Percentiles rank a stretch among this genome's conserved stretches.
These are phyloP conservation scores for Notothenia coriiceps DNA, from an alignment of 2,113 vertebrate species.

Conservation along the genomic window DNA sequence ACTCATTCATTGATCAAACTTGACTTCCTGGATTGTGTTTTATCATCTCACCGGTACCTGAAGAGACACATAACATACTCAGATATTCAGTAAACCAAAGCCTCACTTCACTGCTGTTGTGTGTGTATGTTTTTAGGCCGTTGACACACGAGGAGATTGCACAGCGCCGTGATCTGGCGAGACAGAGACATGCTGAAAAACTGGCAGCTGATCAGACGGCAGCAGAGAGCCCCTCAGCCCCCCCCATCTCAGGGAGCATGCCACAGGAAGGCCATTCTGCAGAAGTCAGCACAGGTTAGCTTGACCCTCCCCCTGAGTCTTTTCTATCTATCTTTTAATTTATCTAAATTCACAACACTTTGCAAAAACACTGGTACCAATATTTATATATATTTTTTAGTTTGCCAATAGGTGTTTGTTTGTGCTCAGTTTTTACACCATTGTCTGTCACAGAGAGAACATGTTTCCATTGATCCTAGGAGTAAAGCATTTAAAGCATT, in stretches of 20 bases:
- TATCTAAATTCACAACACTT: no score
- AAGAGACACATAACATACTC: not conserved
- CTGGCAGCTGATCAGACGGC: constrained; percentile 77
- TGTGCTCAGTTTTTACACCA: not conserved
- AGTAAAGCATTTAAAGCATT: not conserved
- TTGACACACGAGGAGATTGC: constrained; percentile 92
- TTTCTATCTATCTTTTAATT: not conserved
- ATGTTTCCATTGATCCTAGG: no score
- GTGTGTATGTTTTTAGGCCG: constrained; percentile 79
- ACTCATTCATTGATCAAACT: no score
- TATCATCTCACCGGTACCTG: not conserved
- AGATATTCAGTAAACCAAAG: not conserved
- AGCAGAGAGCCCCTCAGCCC: constrained; percentile 59
- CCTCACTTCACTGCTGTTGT: not conserved
- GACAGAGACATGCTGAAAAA: constrained; percentile 89
- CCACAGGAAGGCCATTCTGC: constrained; percentile 32
- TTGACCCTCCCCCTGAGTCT: not conserved
- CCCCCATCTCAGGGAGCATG: constrained; percentile 17
- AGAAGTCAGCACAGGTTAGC: constrained; percentile 76
- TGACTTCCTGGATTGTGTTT: not conserved
- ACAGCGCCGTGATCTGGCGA: constrained; percentile 87
- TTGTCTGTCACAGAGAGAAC: not conserved
- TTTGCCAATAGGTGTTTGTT: not conserved
- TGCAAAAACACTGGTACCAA: no score
- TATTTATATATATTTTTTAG: no score